Percentiles rank a stretch among this genome's conserved stretches.
phyloP scores from a whole-genome alignment of 2,888 invertebrate species.

The Drosophila planitibia region DNA sequence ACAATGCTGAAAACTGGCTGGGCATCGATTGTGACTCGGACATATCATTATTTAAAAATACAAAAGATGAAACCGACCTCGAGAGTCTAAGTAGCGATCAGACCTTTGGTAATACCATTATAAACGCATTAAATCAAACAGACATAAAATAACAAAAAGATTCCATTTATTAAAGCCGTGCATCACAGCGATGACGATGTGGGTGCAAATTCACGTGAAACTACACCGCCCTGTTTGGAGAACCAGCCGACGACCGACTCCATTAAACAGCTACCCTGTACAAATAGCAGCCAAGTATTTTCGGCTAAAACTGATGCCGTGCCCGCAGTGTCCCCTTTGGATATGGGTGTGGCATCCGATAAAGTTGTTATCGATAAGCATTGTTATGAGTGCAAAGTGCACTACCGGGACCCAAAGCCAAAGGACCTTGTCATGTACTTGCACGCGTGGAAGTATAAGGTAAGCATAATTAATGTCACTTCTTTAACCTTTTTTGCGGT shows the following conservation, averaged over 20 bases:
- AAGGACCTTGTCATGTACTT: conserved; percentile 97
- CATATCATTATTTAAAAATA: conserved; percentile 91
- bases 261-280: conserved; percentile 32
- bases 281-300: conserved; percentile 34
- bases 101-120: conserved; percentile 56
- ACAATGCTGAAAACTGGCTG: conserved; percentile 97
- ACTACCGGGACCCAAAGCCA: conserved; percentile 95
- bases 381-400: conserved; percentile 96
- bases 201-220: conserved; percentile 89
- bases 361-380: conserved; percentile 93
- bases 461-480: conserved; percentile 77
- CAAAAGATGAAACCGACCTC: conserved; percentile 88
- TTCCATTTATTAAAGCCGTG: conserved; percentile 37
- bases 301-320: conserved; percentile 32
- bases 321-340: conserved; percentile 20
- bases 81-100: conserved; percentile 74
- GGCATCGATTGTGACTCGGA: conserved; percentile 96
- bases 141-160: neutral
- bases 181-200: conserved; percentile 88
- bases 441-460: conserved; percentile 97
- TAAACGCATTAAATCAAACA: conserved; percentile 30
- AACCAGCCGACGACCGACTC: conserved; percentile 84
- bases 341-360: conserved; percentile 85
- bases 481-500: neutral
- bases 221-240: conserved; percentile 89